Evolutionary conservation across 1,140 invertebrate genomes (phyloP).

Genomic region (Apis florea): DNA sequence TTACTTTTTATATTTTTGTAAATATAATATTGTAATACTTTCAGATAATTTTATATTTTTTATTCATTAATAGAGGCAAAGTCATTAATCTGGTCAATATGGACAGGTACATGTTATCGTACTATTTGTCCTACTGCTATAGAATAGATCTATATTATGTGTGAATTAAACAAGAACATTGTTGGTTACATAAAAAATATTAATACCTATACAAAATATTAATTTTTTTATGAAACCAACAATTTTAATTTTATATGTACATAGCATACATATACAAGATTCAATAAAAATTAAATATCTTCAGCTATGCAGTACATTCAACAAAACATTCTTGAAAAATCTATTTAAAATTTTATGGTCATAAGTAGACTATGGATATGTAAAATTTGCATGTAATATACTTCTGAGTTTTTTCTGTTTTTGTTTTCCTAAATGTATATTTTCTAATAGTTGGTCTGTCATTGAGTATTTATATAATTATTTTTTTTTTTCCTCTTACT

Average conservation of each 20-base stretch:
- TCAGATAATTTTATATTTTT: not conserved
- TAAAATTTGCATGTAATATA: constrained; percentile 55
- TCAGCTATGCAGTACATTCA: constrained; percentile 40
- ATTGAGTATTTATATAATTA: constrained; percentile 47
- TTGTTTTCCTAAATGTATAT: not conserved
- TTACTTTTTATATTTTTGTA: not conserved
- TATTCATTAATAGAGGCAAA: constrained; percentile 65
- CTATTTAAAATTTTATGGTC: constrained; percentile 55
- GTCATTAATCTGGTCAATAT: constrained; percentile 69
- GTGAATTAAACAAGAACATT: constrained; percentile 4
- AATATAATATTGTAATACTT: not conserved
- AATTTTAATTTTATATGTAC: not conserved
- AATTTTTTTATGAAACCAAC: not conserved
- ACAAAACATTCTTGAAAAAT: constrained; percentile 30
- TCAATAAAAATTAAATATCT: constrained; percentile 22
- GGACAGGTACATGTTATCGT: constrained; percentile 77
- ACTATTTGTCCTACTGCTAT: constrained; percentile 69
- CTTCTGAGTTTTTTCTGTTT: constrained; percentile 27
- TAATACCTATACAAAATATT: not conserved
- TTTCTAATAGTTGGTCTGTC: constrained; percentile 52
- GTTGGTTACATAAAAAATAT: not conserved
- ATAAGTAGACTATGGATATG: constrained; percentile 63
- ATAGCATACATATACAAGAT: constrained; percentile 12
- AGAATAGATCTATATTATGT: constrained; percentile 20
- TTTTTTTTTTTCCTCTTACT: constrained; percentile 46